Evolutionary conservation across 2,113 vertebrate species (phyloP).

Genomic region (Vicugna pacos): DNA sequence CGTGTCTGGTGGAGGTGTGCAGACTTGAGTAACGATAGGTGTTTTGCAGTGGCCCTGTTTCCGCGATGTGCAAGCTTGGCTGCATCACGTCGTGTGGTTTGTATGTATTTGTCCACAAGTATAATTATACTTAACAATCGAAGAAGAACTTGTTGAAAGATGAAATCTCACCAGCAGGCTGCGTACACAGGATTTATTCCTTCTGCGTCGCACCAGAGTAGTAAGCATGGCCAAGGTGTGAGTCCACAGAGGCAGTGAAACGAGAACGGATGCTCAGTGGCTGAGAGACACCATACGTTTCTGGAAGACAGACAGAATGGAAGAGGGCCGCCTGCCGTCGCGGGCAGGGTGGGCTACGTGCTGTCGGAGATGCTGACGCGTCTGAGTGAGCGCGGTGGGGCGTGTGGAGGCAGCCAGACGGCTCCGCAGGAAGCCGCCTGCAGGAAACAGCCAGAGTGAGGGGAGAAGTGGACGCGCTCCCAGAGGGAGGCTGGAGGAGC

Average conservation of each 20-base stretch:
- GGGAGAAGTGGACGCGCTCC: too few species aligned
- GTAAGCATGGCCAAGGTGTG: not conserved
- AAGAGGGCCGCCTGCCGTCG: too few species aligned
- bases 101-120: not conserved
- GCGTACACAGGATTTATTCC: not conserved
- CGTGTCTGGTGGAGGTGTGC: not conserved
- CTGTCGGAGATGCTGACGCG: too few species aligned
- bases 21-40: not conserved
- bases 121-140: slow-evolving; percentile 12
- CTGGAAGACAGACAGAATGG: not conserved
- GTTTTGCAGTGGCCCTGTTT: not conserved
- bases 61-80: not conserved
- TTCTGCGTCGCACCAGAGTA: not conserved
- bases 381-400: too few species aligned
- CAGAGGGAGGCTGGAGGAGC: too few species aligned
- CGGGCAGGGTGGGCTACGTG: not conserved
- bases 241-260: not conserved
- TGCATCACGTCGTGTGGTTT: not conserved
- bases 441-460: too few species aligned
- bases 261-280: not conserved
- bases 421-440: too few species aligned
- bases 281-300: not conserved
- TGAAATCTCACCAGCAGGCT: not conserved
- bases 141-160: slow-evolving; percentile 22
- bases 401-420: too few species aligned